Base-by-base conservation (phyloP, 2,888 invertebrate species). In the Papilio elwesi region DNA sequence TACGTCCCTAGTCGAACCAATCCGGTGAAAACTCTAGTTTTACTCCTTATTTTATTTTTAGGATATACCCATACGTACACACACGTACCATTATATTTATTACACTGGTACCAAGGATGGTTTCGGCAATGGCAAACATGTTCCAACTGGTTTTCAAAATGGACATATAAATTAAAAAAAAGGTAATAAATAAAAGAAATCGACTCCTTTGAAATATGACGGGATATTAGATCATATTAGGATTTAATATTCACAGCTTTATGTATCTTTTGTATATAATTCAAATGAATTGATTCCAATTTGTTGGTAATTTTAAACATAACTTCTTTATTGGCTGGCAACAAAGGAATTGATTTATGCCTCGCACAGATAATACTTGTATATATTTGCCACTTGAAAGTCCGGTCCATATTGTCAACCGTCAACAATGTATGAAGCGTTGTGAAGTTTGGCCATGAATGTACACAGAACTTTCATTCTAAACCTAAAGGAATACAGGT, bases 321-420 rank as follows among this genome's bases (percentile, higher is more conserved):
- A 63, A 63, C 52, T 52, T 53, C 68, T 73, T 69, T 69, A 69
- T 70, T 49, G 62, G 52, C 16, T 70, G 47, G 13, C 66, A 70
- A 70, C 65, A 65, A 52, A 66, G 47, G 15, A 53, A 36, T 47
- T 73, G 70, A 73, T 59, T 70, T 38, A 73, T 69, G 57, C 65
- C n/a, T 43, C 57, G 16, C 38, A 52, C 64, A 52, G 55, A 69
- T 52, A 68, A 71, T 59, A 67, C 43, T 43, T 43, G 59, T 62
- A 62, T 49, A 64, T 67, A 57, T 68, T 72, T 55, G 73, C 73
- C 57, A 57, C 73, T 68, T 55, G 52, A 67, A 68, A 68, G 64
- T 64, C 63, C 63, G 55, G 48, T 68, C 48, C 49, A 55, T 48
- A 49, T 63, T 67, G 71, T 67, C 43, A 67, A 52, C 66, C 15